Evolutionary conservation across 2,113 vertebrate species (phyloP).

Genomic region (Hippocampus mohnikei): DNA sequence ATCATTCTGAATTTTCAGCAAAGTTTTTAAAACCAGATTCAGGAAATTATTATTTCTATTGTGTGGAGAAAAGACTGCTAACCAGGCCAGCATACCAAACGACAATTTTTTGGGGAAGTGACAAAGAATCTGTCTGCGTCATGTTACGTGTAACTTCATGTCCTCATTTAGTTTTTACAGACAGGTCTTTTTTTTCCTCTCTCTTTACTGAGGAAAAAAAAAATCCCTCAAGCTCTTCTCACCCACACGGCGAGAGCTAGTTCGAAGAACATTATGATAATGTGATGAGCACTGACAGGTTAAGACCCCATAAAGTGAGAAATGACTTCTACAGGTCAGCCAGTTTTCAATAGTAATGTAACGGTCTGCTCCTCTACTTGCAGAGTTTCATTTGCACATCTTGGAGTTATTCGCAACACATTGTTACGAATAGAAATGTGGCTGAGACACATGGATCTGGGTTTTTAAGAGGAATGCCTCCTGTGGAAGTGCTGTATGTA

Average conservation of each 20-base stretch:
- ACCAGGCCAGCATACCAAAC: neutral
- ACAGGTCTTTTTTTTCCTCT: conserved; percentile 34
- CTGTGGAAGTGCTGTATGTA: neutral
- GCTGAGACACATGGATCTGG: neutral
- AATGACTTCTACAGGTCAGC: conserved; percentile 33
- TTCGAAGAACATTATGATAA: conserved; percentile 48
- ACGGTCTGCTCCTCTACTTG: neutral
- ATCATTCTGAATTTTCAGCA: too few species aligned
- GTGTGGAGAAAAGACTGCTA: neutral
- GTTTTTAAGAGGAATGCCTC: neutral
- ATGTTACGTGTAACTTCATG: conserved; percentile 10
- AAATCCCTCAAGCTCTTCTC: conserved; percentile 38
- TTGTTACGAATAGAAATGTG: neutral
- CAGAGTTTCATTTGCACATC: neutral
- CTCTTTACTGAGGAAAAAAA: conserved; percentile 22
- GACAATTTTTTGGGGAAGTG: conserved; percentile 11
- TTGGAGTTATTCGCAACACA: neutral
- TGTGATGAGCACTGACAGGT: conserved; percentile 49
- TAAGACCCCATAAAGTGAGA: conserved; percentile 41
- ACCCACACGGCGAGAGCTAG: conserved; percentile 46
- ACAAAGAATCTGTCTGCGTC: neutral
- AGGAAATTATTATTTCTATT: neutral
- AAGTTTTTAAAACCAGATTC: neutral
- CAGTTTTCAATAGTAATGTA: conserved; percentile 2
- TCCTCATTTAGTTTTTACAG: conserved; percentile 45